phyloP scores from a whole-genome alignment of 2,888 invertebrate genomes.

The Ceraclea dissimilis region DNA sequence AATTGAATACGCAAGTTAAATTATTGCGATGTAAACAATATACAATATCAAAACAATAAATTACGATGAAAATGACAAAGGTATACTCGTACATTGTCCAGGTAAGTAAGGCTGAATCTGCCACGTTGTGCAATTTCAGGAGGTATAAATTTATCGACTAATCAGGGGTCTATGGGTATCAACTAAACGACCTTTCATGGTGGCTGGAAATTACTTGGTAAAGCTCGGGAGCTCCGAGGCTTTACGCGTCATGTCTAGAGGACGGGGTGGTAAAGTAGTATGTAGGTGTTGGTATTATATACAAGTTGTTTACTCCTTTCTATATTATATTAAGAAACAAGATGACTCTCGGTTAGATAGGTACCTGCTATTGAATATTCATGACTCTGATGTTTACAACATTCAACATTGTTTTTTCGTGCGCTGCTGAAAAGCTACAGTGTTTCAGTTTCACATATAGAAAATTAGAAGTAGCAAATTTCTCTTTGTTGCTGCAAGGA shows the following conservation, averaged over 20 bases:
- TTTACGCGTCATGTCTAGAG: not conserved
- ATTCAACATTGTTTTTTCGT: no score
- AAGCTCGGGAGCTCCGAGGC: not conserved
- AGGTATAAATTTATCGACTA: slow-evolving; percentile 1
- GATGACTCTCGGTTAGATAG: slow-evolving; percentile 12
- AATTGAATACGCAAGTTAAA: no score
- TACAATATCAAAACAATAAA: not conserved
- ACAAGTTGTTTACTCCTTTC: not conserved
- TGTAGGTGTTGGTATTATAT: no score
- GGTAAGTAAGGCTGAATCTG: not conserved
- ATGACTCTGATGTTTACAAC: slow-evolving; percentile 4
- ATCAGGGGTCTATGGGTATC: not conserved
- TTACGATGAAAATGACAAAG: not conserved
- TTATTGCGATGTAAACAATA: no score
- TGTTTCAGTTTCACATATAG: no score
- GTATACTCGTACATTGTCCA: not conserved
- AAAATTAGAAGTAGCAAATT: no score
- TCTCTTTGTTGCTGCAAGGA: no score
- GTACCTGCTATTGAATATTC: slow-evolving; percentile 15
- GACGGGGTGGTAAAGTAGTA: not conserved
- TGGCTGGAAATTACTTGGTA: not conserved
- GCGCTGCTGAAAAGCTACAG: no score
- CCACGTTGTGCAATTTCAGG: not conserved
- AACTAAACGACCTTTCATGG: not conserved
- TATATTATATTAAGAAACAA: slow-evolving; percentile 17